Evolutionary conservation across 2,888 invertebrate species (phyloP).

Genomic region (Cerastoderma edule): DNA sequence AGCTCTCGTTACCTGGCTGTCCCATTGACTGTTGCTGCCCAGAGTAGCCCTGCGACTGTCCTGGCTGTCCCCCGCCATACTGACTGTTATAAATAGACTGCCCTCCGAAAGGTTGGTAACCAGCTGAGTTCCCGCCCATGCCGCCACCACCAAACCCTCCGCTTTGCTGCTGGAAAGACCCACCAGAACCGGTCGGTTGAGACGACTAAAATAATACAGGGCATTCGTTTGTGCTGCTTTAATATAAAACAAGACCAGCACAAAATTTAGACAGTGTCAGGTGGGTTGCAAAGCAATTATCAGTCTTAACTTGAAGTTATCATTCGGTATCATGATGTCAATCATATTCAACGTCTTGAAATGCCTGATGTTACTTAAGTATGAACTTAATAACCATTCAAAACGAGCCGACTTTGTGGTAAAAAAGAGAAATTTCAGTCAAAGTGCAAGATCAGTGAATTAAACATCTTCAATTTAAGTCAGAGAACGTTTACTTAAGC

Average conservation of each 20-base stretch:
- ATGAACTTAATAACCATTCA: no score
- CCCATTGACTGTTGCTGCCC: constrained; percentile 42
- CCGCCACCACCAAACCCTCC: constrained; percentile 54
- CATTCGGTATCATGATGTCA: no score
- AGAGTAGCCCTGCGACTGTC: constrained; percentile 50
- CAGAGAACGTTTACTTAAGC: no score
- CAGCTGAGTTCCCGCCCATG: constrained; percentile 40
- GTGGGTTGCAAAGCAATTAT: no score
- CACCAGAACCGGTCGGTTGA: constrained; percentile 73
- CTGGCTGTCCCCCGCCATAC: constrained; percentile 58
- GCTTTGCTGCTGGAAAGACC: constrained; percentile 64
- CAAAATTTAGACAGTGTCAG: not conserved
- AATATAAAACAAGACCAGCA: not conserved
- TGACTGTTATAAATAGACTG: constrained; percentile 65
- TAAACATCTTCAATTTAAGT: no score
- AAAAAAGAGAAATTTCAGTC: no score
- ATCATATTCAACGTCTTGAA: no score
- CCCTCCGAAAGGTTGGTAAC: constrained; percentile 78
- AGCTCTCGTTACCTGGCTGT: constrained; percentile 20
- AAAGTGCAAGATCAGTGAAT: no score
- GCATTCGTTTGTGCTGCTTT: not conserved
- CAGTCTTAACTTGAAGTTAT: no score
- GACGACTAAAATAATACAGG: constrained; percentile 73
- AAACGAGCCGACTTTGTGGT: no score
- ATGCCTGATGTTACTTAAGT: no score